Percentiles rank a stretch among this genome's conserved stretches.
Evolutionary conservation across 1,140 invertebrate genomes (phyloP).

Genomic region (Panagrolaimus sp.): DNA sequence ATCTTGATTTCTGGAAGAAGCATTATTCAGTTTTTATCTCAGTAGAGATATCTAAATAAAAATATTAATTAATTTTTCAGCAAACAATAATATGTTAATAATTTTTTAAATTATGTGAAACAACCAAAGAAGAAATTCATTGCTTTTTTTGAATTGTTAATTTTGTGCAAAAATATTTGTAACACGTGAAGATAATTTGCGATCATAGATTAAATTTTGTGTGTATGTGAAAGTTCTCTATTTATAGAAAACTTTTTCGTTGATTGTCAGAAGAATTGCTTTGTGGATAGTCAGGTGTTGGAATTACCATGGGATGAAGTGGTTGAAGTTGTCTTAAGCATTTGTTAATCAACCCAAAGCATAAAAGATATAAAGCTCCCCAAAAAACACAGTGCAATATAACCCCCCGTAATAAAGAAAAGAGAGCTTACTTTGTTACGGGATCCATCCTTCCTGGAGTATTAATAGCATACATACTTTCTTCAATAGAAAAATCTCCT

Average conservation of each 20-base stretch:
- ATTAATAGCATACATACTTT: constrained; percentile 52
- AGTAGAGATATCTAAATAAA: constrained; percentile 16
- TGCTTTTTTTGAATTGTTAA: neutral
- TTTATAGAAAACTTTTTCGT: constrained; percentile 19
- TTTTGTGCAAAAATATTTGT: neutral
- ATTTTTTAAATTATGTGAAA: constrained; percentile 4
- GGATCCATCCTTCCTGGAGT: constrained; percentile 38
- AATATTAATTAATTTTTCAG: neutral
- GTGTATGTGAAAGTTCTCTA: neutral
- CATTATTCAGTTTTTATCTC: neutral
- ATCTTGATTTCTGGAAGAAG: neutral
- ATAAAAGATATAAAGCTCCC: constrained; percentile 10
- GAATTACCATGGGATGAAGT: constrained; percentile 31
- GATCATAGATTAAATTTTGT: neutral
- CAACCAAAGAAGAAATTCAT: neutral
- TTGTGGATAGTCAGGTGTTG: constrained; percentile 27
- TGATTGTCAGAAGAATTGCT: constrained; percentile 16
- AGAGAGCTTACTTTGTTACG: constrained; percentile 38
- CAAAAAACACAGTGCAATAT: constrained; percentile 20
- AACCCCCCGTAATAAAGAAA: neutral
- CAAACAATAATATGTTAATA: constrained; percentile 1
- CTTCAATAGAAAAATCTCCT: constrained; percentile 54
- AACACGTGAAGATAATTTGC: constrained; percentile 6
- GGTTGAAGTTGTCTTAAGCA: constrained; percentile 2
- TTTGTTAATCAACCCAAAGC: constrained; percentile 14